A percentile compares a stretch with the other conserved stretches of the same genome.
Conservation (phyloP, 2,797 vertebrate genomes). For the Microchirus variegatus region DNA sequence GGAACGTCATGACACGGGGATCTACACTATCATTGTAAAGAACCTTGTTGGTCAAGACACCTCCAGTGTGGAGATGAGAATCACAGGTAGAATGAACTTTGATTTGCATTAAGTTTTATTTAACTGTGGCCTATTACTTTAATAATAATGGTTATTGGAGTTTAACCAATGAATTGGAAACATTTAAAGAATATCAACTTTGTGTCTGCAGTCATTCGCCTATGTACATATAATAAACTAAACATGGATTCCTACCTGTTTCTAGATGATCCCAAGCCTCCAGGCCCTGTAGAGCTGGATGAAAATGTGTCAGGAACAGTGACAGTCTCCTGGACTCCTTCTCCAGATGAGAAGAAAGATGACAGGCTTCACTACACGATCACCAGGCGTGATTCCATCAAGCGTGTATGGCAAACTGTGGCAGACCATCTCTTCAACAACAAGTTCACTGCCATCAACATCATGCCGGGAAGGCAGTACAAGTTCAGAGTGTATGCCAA, state of each 20-base stretch:
- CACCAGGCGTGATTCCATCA: constrained; percentile 81
- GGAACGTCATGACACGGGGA: constrained; percentile 81
- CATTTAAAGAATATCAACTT: too few species aligned
- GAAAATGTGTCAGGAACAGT: constrained; percentile 86
- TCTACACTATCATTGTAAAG: constrained; percentile 83
- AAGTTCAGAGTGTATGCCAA: constrained; percentile 88
- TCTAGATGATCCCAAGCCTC: constrained; percentile 85
- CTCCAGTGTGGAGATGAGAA: constrained; percentile 82
- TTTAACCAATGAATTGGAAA: too few species aligned
- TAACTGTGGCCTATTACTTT: too few species aligned
- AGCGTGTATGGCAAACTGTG: constrained; percentile 80
- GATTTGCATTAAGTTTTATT: not conserved
- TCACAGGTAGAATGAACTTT: constrained; percentile 80
- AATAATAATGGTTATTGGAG: too few species aligned
- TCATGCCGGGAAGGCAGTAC: constrained; percentile 87
- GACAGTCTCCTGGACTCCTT: constrained; percentile 86
- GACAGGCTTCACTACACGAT: constrained; percentile 84
- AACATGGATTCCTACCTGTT: constrained; percentile 6
- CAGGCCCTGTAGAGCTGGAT: constrained; percentile 84
- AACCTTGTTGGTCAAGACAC: constrained; percentile 79
- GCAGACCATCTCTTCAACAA: constrained; percentile 88
- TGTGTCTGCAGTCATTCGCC: not conserved
- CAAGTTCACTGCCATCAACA: constrained; percentile 84
- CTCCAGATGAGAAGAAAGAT: constrained; percentile 85
- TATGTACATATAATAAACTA: not conserved